Percentiles rank a stretch among this genome's conserved stretches.
Conservation (phyloP, 92 coral and sea anemone species). For the Epizoanthus rinbou region DNA sequence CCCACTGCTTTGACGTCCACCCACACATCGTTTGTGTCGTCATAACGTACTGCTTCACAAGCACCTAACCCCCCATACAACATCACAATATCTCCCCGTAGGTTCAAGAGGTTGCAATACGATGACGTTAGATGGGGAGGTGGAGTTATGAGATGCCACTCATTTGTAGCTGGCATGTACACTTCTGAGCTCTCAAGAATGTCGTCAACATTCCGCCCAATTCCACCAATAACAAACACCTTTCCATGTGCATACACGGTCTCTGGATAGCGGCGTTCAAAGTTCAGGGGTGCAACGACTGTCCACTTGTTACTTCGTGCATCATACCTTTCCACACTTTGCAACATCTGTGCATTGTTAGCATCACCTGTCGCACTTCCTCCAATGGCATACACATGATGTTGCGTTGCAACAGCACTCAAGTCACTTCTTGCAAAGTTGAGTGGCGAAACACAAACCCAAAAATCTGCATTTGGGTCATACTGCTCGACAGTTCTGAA, state of each 20-base stretch:
- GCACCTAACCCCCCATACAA: slow-evolving; percentile 40
- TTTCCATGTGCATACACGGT: slow-evolving; percentile 37
- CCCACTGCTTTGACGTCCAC: slow-evolving; percentile 41
- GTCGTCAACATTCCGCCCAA: slow-evolving; percentile 38
- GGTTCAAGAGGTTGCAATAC: slow-evolving; percentile 29
- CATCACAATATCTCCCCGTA: slow-evolving; percentile 37
- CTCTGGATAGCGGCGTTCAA: slow-evolving; percentile 41
- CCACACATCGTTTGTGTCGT: slow-evolving; percentile 29
- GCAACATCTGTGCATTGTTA: slow-evolving; percentile 42
- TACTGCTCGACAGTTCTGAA: slow-evolving; percentile 76
- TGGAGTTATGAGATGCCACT: slow-evolving; percentile 45
- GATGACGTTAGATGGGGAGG: slow-evolving; percentile 44
- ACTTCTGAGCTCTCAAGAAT: slow-evolving; percentile 41
- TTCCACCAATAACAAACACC: slow-evolving; percentile 41
- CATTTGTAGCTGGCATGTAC: slow-evolving; percentile 19
- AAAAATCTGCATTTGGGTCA: slow-evolving; percentile 55
- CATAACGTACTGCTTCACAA: slow-evolving; percentile 34
- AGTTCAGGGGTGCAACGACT: slow-evolving; percentile 27
- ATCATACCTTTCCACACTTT: slow-evolving; percentile 38
- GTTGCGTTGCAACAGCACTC: slow-evolving; percentile 63
- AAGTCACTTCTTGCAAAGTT: slow-evolving; percentile 63
- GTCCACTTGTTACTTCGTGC: slow-evolving; percentile 37
- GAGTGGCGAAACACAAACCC: slow-evolving; percentile 66
- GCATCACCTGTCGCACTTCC: slow-evolving; percentile 60
- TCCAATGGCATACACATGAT: slow-evolving; percentile 66